Evolutionary conservation across 2,888 invertebrate genomes (phyloP), one percentile per base, ranked within the genome.

Genomic region (Cephonodes hylas): DNA sequence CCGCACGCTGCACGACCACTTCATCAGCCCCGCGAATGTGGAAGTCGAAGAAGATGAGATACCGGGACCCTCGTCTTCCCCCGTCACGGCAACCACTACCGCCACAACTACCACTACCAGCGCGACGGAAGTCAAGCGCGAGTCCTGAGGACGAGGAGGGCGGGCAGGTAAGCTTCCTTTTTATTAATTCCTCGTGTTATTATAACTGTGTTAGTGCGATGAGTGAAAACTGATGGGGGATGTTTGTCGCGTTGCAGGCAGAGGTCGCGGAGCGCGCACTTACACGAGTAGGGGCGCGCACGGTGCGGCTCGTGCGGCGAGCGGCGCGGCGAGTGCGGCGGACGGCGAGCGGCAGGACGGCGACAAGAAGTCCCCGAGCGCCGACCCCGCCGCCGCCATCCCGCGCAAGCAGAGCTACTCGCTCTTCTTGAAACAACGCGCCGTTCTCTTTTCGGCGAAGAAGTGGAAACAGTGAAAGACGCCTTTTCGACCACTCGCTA

Each of bases 1-100:
- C 80, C 93, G 96, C 81, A 96, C 96, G 34, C 84, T 96, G 66
- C 96, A 96, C 88, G 95, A 96, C 84, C 95, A 95, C 84, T 93
- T 95, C 62, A 83, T 88, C 71, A 82, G 82, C 70, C 81, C 88
- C 34, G 81, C 85, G 46, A 70, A 71, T 18, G 68, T 78, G 42
- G 88, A 80, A 20, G 77, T 72, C 20, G 88, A 81, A 1, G 82
- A 78, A 4, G 74, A 71, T 3, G 78, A 70, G 27, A 72, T 68
- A 72, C 79, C 78, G 31, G 83, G 76, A 23, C 83, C 81, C 62
- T 74, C 76, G 0, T 8, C 53, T 1, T 10, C 48, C 23, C 6
- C 46, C 46, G 5, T 23, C 38, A 38, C 38, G 0, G 2, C 22
- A 20, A 18, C 45, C 45, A 20, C 10, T 10, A 4, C 8, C 23